Conservation (phyloP, 2,888 invertebrate genomes). For the Tenthredo amoena region DNA sequence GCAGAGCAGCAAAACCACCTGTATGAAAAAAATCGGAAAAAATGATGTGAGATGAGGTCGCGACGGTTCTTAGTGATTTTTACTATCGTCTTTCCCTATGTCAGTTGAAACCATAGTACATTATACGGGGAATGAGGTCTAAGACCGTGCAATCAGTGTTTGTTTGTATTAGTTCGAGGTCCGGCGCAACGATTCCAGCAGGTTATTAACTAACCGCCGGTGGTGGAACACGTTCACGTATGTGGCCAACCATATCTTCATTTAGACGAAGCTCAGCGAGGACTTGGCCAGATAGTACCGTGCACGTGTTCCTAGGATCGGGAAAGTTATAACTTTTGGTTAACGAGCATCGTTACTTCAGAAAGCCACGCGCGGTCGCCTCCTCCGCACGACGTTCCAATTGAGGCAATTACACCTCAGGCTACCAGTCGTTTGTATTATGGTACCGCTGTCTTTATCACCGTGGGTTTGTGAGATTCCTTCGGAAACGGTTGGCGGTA, state of each 20-base stretch:
- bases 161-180: slow-evolving; percentile 16
- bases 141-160: slow-evolving; percentile 4
- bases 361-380: slow-evolving; percentile 32
- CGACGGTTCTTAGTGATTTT: background rate
- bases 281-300: slow-evolving; percentile 58
- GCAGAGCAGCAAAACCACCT: slow-evolving; percentile 96
- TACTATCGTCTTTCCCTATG: background rate
- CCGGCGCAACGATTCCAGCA: background rate
- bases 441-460: slow-evolving; percentile 37
- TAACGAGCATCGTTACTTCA: slow-evolving; percentile 49
- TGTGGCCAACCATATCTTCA: slow-evolving; percentile 61
- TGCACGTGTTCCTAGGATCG: slow-evolving; percentile 55
- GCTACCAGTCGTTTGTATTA: slow-evolving; percentile 41
- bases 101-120: background rate
- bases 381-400: slow-evolving; percentile 35
- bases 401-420: slow-evolving; percentile 47
- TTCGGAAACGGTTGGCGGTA: background rate
- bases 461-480: slow-evolving; percentile 26
- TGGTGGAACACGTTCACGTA: slow-evolving; percentile 56
- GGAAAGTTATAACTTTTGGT: slow-evolving; percentile 45
- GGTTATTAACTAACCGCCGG: slow-evolving; percentile 41
- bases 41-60: slow-evolving; percentile 18
- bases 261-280: slow-evolving; percentile 61
- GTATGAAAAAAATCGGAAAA: slow-evolving; percentile 63
- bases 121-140: slow-evolving; percentile 3